Conservation (phyloP, 2,888 invertebrate genomes). For the Meganola albula region DNA sequence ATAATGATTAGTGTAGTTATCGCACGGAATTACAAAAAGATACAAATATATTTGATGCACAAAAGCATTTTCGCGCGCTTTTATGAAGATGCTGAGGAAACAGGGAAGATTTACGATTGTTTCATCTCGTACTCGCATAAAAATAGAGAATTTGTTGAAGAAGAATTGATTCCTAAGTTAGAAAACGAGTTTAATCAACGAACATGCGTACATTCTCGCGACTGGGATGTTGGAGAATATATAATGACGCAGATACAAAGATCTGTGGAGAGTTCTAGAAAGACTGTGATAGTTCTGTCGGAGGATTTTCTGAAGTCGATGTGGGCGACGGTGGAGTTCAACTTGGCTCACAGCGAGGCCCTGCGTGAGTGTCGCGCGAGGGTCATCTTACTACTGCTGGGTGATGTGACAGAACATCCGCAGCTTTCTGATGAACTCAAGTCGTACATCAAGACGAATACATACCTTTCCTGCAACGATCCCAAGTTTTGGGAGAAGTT, state of each 20-base stretch:
- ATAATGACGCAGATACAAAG: slow-evolving; percentile 13
- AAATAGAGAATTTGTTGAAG: slow-evolving; percentile 4
- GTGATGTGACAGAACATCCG: slow-evolving; percentile 68
- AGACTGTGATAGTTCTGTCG: slow-evolving; percentile 26
- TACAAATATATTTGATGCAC: neutral
- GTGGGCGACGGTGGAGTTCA: slow-evolving; percentile 81
- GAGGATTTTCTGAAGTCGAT: slow-evolving; percentile 45
- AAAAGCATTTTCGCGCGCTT: slow-evolving; percentile 1
- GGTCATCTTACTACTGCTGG: slow-evolving; percentile 82
- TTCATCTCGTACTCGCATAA: slow-evolving; percentile 16
- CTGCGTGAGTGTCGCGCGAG: slow-evolving; percentile 75
- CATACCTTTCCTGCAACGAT: slow-evolving; percentile 88
- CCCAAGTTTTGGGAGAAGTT: slow-evolving; percentile 88
- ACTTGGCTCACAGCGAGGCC: slow-evolving; percentile 70
- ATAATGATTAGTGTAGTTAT: neutral
- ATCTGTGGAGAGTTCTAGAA: slow-evolving; percentile 14
- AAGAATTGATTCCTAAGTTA: slow-evolving; percentile 9
- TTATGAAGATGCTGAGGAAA: slow-evolving; percentile 17
- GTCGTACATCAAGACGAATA: slow-evolving; percentile 83
- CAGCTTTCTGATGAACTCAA: slow-evolving; percentile 65
- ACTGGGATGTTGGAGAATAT: slow-evolving; percentile 16
- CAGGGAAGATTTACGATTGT: slow-evolving; percentile 8
- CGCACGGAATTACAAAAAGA: neutral
- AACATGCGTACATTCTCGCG: slow-evolving; percentile 14
- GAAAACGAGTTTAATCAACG: slow-evolving; percentile 15